phyloP scores from a whole-genome alignment of 2,888 invertebrate genomes.

The Ennomos quercinarius region DNA sequence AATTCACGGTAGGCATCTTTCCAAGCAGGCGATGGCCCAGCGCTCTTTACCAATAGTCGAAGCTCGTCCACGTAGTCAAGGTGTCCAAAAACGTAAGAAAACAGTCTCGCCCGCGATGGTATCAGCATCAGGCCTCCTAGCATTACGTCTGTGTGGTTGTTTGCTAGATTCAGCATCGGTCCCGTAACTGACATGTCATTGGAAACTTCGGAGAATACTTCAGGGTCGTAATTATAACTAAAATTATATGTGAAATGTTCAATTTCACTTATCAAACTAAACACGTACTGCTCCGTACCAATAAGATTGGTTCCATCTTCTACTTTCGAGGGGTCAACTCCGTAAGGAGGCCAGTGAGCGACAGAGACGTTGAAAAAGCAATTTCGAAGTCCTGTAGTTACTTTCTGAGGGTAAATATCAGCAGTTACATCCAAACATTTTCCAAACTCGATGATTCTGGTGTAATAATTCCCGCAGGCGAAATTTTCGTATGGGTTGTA shows the following conservation, averaged over 20 bases:
- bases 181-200: constrained; percentile 51
- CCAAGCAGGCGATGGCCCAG: constrained; percentile 46
- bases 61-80: constrained; percentile 54
- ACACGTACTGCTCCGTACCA: constrained; percentile 51
- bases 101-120: constrained; percentile 42
- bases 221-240: constrained; percentile 42
- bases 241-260: constrained; percentile 57
- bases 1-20: constrained; percentile 58
- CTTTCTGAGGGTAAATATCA: constrained; percentile 52
- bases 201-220: constrained; percentile 48
- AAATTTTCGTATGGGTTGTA: constrained; percentile 67
- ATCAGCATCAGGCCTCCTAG: constrained; percentile 49
- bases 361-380: constrained; percentile 57
- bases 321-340: constrained; percentile 42
- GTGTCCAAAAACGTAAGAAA: constrained; percentile 53
- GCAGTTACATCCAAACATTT: constrained; percentile 45
- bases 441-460: constrained; percentile 53
- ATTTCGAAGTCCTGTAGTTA: constrained; percentile 52
- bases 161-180: constrained; percentile 41
- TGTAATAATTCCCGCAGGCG: constrained; percentile 62
- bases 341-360: constrained; percentile 60
- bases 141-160: constrained; percentile 45
- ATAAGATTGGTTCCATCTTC: constrained; percentile 9
- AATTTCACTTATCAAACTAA: constrained; percentile 53
- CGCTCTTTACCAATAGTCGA: constrained; percentile 52